These are phyloP conservation scores for Parochlus steinenii DNA, from an alignment of 2,888 invertebrate species.

Conservation along the genomic window DNA sequence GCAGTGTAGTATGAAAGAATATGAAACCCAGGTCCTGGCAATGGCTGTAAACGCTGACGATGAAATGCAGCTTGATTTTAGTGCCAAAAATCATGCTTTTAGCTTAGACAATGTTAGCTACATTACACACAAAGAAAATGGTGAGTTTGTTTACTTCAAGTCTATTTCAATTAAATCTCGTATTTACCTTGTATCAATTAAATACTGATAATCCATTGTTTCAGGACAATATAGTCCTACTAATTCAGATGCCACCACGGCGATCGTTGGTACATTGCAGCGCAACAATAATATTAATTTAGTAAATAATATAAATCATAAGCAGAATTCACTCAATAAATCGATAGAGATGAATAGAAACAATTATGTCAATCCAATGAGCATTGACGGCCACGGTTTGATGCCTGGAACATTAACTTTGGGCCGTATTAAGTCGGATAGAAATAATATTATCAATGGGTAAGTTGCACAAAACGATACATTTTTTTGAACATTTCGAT, in stretches of 20 bases:
- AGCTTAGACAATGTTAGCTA: slow-evolving; percentile 80
- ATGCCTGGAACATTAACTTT: slow-evolving; percentile 27
- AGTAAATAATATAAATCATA: slow-evolving; percentile 22
- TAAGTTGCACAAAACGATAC: slow-evolving; percentile 3
- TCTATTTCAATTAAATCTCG: too few relatives aligned
- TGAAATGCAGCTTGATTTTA: slow-evolving; percentile 68
- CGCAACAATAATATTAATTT: slow-evolving; percentile 29
- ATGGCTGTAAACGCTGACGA: slow-evolving; percentile 83
- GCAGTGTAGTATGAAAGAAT: slow-evolving; percentile 62
- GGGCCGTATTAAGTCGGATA: slow-evolving; percentile 28
- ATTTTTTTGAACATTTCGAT: background rate
- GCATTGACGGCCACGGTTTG: slow-evolving; percentile 21
- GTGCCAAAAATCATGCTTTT: slow-evolving; percentile 74
- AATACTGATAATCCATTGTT: slow-evolving; percentile 14
- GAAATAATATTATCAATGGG: slow-evolving; percentile 29
- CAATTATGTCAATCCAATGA: slow-evolving; percentile 27
- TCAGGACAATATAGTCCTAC: slow-evolving; percentile 63
- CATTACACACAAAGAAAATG: slow-evolving; percentile 66
- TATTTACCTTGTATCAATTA: background rate
- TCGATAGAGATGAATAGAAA: slow-evolving; percentile 29
- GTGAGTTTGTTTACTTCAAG: slow-evolving; percentile 26
- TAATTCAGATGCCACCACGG: slow-evolving; percentile 68
- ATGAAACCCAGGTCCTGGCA: slow-evolving; percentile 84
- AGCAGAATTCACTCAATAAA: slow-evolving; percentile 29
- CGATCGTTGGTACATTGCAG: slow-evolving; percentile 45